Conservation (phyloP, 2,113 vertebrate species). For the Cyanoliseus patagonus region DNA sequence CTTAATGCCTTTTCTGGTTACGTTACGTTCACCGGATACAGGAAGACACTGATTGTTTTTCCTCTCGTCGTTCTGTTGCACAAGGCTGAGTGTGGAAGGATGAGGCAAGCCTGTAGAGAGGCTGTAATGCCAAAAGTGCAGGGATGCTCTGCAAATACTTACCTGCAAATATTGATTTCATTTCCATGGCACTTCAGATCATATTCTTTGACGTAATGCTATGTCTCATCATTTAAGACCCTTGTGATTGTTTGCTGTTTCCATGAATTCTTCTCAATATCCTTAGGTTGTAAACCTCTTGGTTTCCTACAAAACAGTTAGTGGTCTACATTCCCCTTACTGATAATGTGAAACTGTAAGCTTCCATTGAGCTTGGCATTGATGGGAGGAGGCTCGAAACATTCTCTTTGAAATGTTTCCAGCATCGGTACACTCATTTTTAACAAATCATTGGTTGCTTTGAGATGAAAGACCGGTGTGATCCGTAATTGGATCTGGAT, state of each 20-base stretch:
- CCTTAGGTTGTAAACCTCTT: not conserved
- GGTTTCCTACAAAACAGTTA: not conserved
- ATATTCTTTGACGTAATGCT: not conserved
- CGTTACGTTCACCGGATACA: not conserved
- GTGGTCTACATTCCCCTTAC: not conserved
- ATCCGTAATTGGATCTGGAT: conserved; percentile 63
- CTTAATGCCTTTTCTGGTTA: not conserved
- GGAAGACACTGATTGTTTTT: not conserved
- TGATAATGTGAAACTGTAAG: not conserved
- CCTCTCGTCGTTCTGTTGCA: not conserved
- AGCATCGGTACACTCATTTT: conserved; percentile 20
- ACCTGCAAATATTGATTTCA: not conserved
- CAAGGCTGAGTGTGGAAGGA: not conserved
- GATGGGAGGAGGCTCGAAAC: conserved; percentile 16
- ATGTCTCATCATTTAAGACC: not conserved
- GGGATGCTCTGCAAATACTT: not conserved
- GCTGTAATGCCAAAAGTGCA: not conserved
- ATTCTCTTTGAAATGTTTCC: conserved; percentile 54
- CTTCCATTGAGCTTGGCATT: not conserved
- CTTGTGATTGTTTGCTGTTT: not conserved
- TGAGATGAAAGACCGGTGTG: conserved; percentile 54
- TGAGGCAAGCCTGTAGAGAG: not conserved
- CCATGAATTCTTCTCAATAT: not conserved
- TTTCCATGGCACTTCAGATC: not conserved
- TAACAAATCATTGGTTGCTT: conserved; percentile 32